phyloP scores from a whole-genome alignment of 2,797 vertebrate genomes.

The Gadopsis bispinosus region DNA sequence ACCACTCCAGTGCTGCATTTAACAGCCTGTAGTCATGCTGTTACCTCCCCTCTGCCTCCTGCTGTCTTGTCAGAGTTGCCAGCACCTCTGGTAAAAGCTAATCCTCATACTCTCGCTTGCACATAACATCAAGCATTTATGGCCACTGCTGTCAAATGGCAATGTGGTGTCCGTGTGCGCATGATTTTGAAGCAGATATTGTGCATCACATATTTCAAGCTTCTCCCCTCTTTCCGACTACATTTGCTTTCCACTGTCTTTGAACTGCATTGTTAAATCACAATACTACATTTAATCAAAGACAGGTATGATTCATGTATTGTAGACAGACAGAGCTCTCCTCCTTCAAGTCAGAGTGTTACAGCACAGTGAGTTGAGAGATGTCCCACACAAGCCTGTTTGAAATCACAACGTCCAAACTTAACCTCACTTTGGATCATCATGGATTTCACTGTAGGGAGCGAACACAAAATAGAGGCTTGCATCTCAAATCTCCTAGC shows the following conservation, averaged over 20 bases:
- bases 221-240: conserved; percentile 1
- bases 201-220: conserved; percentile 18
- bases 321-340: conserved; percentile 18
- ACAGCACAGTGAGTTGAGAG: conserved; percentile 1
- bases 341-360: not conserved
- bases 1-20: conserved; percentile 22
- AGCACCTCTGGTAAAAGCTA: conserved; percentile 81
- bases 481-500: conserved; percentile 33
- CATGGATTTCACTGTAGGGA: conserved; percentile 36
- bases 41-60: conserved; percentile 53
- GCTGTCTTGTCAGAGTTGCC: conserved; percentile 67
- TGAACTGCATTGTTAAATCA: conserved; percentile 16
- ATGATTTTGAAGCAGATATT: conserved; percentile 16
- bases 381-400: conserved; percentile 1
- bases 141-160: conserved; percentile 55
- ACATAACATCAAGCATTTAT: conserved; percentile 78
- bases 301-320: not conserved
- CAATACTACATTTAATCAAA: conserved; percentile 7
- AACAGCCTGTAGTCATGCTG: conserved; percentile 18
- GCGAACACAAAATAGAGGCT: conserved; percentile 27
- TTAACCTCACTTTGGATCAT: conserved; percentile 38
- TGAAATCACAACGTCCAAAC: conserved; percentile 14
- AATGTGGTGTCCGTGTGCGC: conserved; percentile 2
- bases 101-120: conserved; percentile 74
- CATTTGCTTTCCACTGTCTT: conserved; percentile 19